Base-by-base conservation (phyloP, 2,888 invertebrate species). In the Cephonodes hylas region DNA sequence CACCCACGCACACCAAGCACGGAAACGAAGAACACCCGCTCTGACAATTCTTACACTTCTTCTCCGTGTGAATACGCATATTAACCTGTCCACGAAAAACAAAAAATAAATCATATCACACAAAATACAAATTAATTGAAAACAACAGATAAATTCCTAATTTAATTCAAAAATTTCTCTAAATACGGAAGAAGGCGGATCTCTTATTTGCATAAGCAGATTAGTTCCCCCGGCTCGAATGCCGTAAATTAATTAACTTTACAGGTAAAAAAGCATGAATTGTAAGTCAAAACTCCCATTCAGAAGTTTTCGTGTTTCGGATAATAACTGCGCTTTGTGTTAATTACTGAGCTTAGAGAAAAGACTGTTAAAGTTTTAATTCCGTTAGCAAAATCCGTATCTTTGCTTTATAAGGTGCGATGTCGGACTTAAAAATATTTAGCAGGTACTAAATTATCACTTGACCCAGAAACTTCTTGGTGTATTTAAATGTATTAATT, bases 161-260 rank as follows among this genome's bases (percentile, higher is more conserved):
- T 23, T 22, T 45, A 58, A 42, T 53, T 38, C 60, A 60, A 42
- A 63, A 64, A 63, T 31, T 18, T 8, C 45, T 53, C 53, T 53
- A 60, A 64, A 62, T 69, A 61, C 59, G 23, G 45, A 61, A 68
- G 42, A 20, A 4, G 31, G 31, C 56, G 31, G 23, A 27, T 61
- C 42, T 42, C 38, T 66, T 75, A 85, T 89, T 89, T 88, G 80
- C 85, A 85, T 88, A 88, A 87, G 81, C 78, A 83, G 81, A 83
- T 79, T 83, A 88, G 77, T 84, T 86, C 75, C 70, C 76, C 53
- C 56, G 75, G 83, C 79, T 84, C 70, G 71, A 80, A 81, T 79
- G 76, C 72, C 80, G 81, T 84, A 85, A 89, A 89, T 88, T 85
- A 89, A 88, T 88, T 86, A 83, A 86, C 84, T 88, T 85, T 73